phyloP scores from a whole-genome alignment of 2,113 vertebrate genomes.

The Symphodus melops region DNA sequence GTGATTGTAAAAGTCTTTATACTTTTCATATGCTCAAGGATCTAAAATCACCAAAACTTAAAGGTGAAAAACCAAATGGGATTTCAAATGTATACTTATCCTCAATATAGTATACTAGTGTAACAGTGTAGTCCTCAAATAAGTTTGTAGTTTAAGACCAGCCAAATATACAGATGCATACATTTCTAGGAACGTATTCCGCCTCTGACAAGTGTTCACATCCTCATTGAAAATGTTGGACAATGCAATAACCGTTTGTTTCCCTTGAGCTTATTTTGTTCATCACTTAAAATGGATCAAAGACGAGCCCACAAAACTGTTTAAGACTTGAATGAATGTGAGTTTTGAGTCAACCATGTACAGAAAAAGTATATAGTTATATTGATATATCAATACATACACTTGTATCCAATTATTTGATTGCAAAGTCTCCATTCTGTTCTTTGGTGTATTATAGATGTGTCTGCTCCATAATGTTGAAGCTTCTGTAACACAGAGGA shows the following conservation, averaged over 20 bases:
- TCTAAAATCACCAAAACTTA: too few species aligned
- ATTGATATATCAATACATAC: not conserved
- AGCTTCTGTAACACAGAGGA: slow-evolving; percentile 31
- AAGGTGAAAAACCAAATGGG: too few species aligned
- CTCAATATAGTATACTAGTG: too few species aligned
- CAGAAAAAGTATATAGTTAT: not conserved
- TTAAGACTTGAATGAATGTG: slow-evolving; percentile 8
- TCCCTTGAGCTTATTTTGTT: slow-evolving; percentile 15
- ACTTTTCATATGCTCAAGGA: too few species aligned
- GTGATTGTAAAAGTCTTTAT: too few species aligned
- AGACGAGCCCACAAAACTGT: slow-evolving; percentile 8
- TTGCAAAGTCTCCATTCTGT: not conserved
- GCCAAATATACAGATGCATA: not conserved
- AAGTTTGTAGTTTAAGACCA: too few species aligned
- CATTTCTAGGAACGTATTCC: slow-evolving; percentile 15
- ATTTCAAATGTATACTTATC: too few species aligned
- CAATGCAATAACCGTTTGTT: slow-evolving; percentile 16
- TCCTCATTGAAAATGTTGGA: slow-evolving; percentile 27
- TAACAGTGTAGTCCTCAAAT: too few species aligned
- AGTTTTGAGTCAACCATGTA: not conserved
- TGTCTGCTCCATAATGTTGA: slow-evolving; percentile 33
- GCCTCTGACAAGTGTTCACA: slow-evolving; percentile 8
- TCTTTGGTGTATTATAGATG: slow-evolving; percentile 28
- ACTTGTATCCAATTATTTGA: too few species aligned
- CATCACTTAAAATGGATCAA: slow-evolving; percentile 13